Percentiles rank a stretch among this genome's conserved stretches.
Conservation (phyloP, 2,113 vertebrate species). For the Albula glossodonta region DNA sequence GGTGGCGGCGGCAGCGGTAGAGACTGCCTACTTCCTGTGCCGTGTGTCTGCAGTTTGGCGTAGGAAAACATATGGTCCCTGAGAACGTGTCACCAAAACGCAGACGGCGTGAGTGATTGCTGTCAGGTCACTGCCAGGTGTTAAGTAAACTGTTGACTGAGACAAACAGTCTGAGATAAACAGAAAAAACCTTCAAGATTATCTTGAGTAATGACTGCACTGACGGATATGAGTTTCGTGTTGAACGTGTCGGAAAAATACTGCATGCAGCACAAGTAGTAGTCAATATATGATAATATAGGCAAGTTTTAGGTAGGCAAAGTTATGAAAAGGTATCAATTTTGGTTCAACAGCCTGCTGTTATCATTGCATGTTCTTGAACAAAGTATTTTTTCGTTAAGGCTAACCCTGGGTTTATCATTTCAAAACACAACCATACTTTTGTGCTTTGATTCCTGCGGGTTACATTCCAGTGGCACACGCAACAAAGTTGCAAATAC, state of each 20-base stretch:
- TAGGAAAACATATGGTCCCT: conserved; percentile 12
- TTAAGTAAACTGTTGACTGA: neutral
- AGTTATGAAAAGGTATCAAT: too few species aligned
- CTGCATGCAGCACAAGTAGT: too few species aligned
- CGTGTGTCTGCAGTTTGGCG: neutral
- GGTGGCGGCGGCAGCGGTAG: too few species aligned
- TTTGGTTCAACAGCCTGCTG: too few species aligned
- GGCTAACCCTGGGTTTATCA: neutral
- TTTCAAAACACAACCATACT: neutral
- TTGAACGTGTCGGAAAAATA: too few species aligned
- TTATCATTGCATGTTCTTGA: too few species aligned
- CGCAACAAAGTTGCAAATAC: neutral
- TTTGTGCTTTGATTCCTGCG: neutral
- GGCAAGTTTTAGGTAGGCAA: too few species aligned
- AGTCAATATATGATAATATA: too few species aligned
- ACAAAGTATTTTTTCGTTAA: too few species aligned
- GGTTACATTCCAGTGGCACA: neutral
- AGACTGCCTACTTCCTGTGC: too few species aligned
- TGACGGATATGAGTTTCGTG: too few species aligned
- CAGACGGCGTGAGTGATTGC: neutral
- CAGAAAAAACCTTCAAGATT: neutral
- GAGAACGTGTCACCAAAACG: too few species aligned
- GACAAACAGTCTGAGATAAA: neutral
- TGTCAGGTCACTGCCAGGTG: neutral
- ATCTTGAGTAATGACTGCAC: neutral